Conservation (phyloP, 2,888 invertebrate species). For the Phengaris arion region DNA sequence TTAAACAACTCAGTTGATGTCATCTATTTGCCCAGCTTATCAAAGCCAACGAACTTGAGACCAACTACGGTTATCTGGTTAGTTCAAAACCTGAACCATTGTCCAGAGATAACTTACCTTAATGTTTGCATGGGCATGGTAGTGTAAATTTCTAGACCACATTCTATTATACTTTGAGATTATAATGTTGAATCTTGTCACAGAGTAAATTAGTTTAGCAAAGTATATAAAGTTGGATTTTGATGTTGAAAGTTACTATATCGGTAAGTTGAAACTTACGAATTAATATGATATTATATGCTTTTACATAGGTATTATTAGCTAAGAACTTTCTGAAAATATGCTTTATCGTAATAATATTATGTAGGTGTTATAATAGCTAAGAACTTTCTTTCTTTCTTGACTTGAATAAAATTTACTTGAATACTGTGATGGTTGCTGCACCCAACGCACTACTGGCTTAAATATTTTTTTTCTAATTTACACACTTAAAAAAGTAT, state of each 20-base stretch:
- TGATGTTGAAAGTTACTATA: background rate
- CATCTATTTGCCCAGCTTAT: slow-evolving; percentile 2
- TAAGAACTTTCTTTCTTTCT: too few species aligned
- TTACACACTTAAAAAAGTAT: too few species aligned
- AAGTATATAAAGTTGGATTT: background rate
- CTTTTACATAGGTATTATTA: too few species aligned
- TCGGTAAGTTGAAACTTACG: background rate
- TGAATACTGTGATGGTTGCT: too few species aligned
- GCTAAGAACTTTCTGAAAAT: too few species aligned
- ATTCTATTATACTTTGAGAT: background rate
- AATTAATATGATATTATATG: too few species aligned
- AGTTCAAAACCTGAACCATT: background rate
- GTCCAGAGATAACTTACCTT: background rate
- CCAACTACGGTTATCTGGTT: background rate
- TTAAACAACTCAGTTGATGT: background rate
- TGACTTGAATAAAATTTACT: too few species aligned
- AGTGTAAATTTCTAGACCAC: background rate
- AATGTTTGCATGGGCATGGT: background rate
- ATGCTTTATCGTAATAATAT: too few species aligned
- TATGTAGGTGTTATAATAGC: too few species aligned
- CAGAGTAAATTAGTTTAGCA: background rate
- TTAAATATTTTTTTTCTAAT: too few species aligned
- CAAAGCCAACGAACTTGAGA: background rate
- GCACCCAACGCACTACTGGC: too few species aligned
- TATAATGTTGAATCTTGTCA: background rate